Conservation (phyloP, 2,797 vertebrate genomes). For the Aphelocoma californica region DNA sequence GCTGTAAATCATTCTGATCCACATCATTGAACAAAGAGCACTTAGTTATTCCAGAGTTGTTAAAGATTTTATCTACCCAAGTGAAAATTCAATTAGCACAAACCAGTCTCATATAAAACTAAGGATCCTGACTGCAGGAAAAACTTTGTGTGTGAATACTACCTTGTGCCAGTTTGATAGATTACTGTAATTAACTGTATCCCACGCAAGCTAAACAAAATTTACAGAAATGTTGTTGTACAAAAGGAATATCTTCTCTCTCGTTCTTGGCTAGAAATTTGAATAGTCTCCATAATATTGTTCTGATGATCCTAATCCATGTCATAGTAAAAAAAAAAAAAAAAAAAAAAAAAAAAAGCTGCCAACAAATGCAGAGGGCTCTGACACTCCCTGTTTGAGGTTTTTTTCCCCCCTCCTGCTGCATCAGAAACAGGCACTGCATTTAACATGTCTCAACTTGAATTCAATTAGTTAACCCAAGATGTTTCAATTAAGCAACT, state of each 20-base stretch:
- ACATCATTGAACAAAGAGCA: constrained; percentile 76
- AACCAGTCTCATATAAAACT: constrained; percentile 71
- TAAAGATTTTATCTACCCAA: constrained; percentile 83
- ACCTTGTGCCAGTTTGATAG: constrained; percentile 84
- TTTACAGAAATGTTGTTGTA: constrained; percentile 78
- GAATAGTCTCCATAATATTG: constrained; percentile 21
- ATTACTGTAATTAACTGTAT: constrained; percentile 87
- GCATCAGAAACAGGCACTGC: neutral
- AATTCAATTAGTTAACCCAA: constrained; percentile 69
- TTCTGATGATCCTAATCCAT: constrained; percentile 26
- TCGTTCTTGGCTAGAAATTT: constrained; percentile 46
- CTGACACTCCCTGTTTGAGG: neutral
- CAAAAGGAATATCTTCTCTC: constrained; percentile 63
- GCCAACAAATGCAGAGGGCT: neutral
- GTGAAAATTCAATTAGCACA: constrained; percentile 82
- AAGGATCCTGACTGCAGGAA: constrained; percentile 72
- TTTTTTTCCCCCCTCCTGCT: neutral
- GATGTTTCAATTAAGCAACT: constrained; percentile 67
- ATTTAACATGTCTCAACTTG: constrained; percentile 31
- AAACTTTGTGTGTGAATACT: constrained; percentile 74
- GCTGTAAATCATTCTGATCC: constrained; percentile 79
- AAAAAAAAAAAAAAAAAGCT: neutral
- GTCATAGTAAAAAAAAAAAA: constrained; percentile 19
- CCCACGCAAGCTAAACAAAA: constrained; percentile 80
- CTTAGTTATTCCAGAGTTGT: constrained; percentile 78